phyloP scores from a whole-genome alignment of 2,888 invertebrate species.

The Drosophila lutescens region DNA sequence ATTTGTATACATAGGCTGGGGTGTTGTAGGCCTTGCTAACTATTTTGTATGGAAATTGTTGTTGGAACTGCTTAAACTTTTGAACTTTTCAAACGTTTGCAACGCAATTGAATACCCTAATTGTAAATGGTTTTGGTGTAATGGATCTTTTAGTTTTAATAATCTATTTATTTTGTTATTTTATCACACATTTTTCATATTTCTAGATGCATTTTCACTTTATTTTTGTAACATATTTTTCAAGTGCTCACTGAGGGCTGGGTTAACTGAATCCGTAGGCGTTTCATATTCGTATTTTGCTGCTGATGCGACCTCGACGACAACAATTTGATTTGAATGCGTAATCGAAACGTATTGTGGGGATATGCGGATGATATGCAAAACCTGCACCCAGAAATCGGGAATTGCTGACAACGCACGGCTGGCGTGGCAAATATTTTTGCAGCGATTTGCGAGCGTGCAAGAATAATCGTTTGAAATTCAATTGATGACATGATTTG shows the following conservation, averaged over 20 bases:
- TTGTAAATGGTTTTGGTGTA: no score
- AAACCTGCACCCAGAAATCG: slow-evolving; percentile 18
- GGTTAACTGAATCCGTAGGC: slow-evolving; percentile 14
- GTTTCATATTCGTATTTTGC: slow-evolving; percentile 32
- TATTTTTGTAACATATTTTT: not conserved
- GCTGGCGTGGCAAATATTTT: slow-evolving; percentile 52
- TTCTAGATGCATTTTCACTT: no score
- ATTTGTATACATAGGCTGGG: no score
- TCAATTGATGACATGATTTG: slow-evolving; percentile 80
- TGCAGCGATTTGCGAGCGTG: slow-evolving; percentile 72
- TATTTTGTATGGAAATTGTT: no score
- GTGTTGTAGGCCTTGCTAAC: no score
- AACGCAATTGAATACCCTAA: no score
- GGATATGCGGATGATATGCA: slow-evolving; percentile 48
- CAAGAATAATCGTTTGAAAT: slow-evolving; percentile 76
- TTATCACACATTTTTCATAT: no score
- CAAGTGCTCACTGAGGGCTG: not conserved
- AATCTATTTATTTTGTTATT: no score
- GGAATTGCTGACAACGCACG: slow-evolving; percentile 31
- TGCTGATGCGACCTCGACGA: slow-evolving; percentile 39
- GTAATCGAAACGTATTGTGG: slow-evolving; percentile 77
- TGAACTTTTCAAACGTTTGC: no score
- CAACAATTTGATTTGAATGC: slow-evolving; percentile 76
- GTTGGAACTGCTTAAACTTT: no score
- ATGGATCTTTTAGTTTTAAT: no score